These are phyloP conservation scores for Tetranychus urticae DNA, from an alignment of 1,140 invertebrate species.

Conservation along the genomic window DNA sequence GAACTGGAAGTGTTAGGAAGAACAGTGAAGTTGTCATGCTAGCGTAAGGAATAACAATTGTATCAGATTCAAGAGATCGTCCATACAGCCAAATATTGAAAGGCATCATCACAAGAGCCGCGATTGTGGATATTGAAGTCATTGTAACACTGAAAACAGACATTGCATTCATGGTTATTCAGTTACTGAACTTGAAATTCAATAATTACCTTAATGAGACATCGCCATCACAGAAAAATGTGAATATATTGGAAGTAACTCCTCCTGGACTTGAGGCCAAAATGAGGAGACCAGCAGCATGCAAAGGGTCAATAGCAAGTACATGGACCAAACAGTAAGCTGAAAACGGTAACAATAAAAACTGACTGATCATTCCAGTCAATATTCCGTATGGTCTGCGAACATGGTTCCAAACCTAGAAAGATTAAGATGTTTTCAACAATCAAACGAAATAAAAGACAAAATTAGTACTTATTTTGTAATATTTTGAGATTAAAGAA, in stretches of 20 bases:
- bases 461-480: neutral
- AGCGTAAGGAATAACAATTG: conserved; percentile 18
- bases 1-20: conserved; percentile 17
- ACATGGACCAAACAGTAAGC: conserved; percentile 17
- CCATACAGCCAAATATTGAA: conserved; percentile 21
- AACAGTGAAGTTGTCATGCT: conserved; percentile 19
- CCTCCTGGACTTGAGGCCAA: conserved; percentile 22
- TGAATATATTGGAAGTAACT: conserved; percentile 22
- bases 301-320: conserved; percentile 10
- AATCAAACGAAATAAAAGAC: neutral
- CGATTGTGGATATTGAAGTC: conserved; percentile 19
- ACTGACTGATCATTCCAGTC: conserved; percentile 23
- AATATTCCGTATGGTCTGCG: conserved; percentile 19
- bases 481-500: too few species aligned
- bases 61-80: conserved; percentile 16
- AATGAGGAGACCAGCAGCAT: conserved; percentile 17
- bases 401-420: conserved; percentile 16
- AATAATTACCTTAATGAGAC: conserved; percentile 20
- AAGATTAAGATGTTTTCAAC: neutral
- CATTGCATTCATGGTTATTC: neutral
- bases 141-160: conserved; percentile 19
- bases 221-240: conserved; percentile 22
- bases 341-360: conserved; percentile 21
- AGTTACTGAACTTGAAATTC: too few species aligned
- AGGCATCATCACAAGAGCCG: conserved; percentile 21